Evolutionary conservation across 2,113 vertebrate genomes (phyloP).

Genomic region (Antigone vipio): DNA sequence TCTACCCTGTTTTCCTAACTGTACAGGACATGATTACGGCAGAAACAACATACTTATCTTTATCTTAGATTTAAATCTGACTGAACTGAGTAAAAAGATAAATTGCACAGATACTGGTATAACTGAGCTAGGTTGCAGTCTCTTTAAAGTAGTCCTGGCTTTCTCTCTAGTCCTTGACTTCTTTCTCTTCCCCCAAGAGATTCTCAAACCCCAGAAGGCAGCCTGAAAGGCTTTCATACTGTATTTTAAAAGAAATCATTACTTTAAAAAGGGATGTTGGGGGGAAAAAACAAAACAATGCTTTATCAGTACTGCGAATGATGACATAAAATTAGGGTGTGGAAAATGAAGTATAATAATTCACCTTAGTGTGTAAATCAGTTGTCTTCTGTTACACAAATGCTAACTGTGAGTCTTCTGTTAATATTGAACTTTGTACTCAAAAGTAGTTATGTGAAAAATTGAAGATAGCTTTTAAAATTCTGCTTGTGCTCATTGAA

Average conservation of each 20-base stretch:
- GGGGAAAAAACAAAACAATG: not conserved
- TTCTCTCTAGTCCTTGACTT: not conserved
- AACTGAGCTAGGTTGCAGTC: not conserved
- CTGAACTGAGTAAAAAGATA: not conserved
- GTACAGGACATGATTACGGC: not conserved
- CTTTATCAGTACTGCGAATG: not conserved
- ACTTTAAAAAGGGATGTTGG: rapidly evolving
- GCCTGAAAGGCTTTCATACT: not conserved
- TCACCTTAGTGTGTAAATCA: not conserved
- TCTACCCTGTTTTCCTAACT: not conserved
- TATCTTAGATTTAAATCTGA: not conserved
- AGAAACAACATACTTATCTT: not conserved
- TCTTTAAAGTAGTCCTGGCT: not conserved
- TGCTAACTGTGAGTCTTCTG: not conserved
- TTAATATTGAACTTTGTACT: not conserved
- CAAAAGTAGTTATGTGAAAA: not conserved
- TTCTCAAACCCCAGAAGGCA: not conserved
- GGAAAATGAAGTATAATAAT: not conserved
- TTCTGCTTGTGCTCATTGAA: not conserved
- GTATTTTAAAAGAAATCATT: not conserved
- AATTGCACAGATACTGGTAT: not conserved
- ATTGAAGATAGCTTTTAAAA: not conserved
- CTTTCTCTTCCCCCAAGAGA: not conserved
- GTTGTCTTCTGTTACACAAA: not conserved
- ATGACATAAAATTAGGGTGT: not conserved